These are phyloP conservation scores for Isotomurus palustris DNA, from an alignment of 2,888 invertebrate genomes.

Conservation along the genomic window DNA sequence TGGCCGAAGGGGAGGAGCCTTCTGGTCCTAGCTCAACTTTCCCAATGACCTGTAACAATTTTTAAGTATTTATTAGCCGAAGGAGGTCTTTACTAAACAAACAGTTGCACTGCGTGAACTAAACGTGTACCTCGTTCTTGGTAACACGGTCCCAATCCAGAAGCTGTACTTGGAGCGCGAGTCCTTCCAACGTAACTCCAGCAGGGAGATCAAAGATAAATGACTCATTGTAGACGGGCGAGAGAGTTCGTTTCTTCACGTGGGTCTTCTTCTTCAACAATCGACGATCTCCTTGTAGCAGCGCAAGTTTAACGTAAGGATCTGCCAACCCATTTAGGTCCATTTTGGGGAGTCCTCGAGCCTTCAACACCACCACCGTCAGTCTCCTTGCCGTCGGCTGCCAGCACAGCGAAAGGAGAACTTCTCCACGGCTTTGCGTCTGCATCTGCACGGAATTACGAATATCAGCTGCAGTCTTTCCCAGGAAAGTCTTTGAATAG, in stretches of 20 bases:
- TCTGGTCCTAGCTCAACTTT: constrained; percentile 82
- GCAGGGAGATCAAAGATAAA: constrained; percentile 92
- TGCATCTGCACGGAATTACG: constrained; percentile 63
- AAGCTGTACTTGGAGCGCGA: constrained; percentile 79
- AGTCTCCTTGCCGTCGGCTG: constrained; percentile 93
- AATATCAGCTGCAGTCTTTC: too few relatives aligned
- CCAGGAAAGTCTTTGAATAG: not conserved
- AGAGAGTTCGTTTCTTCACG: constrained; percentile 94
- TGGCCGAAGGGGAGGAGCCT: constrained; percentile 69
- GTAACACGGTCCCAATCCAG: constrained; percentile 98
- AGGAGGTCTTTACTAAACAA: not conserved
- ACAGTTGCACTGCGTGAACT: not conserved
- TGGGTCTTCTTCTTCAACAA: constrained; percentile 99
- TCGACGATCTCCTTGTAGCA: constrained; percentile 93
- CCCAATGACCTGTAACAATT: constrained; percentile 83
- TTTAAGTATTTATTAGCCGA: too few relatives aligned
- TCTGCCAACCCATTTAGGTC: constrained; percentile 84
- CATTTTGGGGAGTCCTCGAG: constrained; percentile 95
- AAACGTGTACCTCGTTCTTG: constrained; percentile 77
- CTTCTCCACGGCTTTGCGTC: constrained; percentile 87
- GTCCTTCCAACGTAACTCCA: constrained; percentile 60
- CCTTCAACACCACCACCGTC: constrained; percentile 91
- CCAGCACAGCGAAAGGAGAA: constrained; percentile 94
- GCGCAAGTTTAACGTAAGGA: constrained; percentile 95
- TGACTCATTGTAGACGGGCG: constrained; percentile 98